Base-by-base conservation (phyloP, 2,888 invertebrate species). In the Osmoderma eremita region DNA sequence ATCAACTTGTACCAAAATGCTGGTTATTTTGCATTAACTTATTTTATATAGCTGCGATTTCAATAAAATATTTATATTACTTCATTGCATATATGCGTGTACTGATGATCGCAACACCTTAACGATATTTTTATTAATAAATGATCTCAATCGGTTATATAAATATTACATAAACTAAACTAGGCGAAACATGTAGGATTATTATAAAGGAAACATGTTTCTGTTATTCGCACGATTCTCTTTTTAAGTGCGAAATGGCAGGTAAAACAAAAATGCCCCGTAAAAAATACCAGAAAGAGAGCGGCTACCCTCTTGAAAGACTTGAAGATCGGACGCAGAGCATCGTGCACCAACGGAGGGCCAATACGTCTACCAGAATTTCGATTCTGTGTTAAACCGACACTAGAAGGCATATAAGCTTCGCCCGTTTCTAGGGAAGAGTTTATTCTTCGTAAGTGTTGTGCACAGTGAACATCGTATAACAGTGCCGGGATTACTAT, bases 371-470 rank as follows among this genome's bases (percentile, higher is more conserved):
- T 30, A 61, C 24, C 42, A 61, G 18, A 45, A 61, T 48, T 61
- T 61, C 42, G 45, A 61, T 45, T 61, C 58, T 61, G 17, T 61
- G 30, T 51, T 45, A 61, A 61, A 45, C 45, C 45, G 58, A 61
- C 38, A 53, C 58, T 61, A 36, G 58, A 61, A 61, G 58, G 58
- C 58, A 48, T 61, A 61, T 61, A 61, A 61, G 58, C 58, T 61
- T 45, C 58, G 58, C 17, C 58, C 45, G 45, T 30, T 61, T 45
- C 58, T 45, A 61, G 58, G 58, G 58, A 61, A 61, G 45, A 45
- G 58, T 24, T 61, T 61, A 61, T 45, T 61, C 58, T 61, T 61
- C 58, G 58, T 61, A 61, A 61, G 58, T 61, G 58, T 61, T 45
- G 58, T 61, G 58, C 24, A 45, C 45, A 30, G 58, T 61, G 58